Conservation (phyloP, 2,888 invertebrate genomes). For the Saturnia japonica region DNA sequence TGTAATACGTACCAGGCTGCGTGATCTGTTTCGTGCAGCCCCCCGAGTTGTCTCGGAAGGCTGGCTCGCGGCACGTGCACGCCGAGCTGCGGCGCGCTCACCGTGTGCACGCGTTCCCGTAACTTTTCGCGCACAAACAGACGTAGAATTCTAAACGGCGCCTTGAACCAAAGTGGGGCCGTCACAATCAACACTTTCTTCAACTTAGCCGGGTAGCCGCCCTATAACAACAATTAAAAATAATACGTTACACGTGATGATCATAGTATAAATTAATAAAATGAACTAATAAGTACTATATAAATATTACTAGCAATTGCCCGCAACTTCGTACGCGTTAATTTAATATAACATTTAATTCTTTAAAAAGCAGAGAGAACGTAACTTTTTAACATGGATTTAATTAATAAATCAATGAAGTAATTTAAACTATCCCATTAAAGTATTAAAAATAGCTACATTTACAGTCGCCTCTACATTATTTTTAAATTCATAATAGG, state of each 20-base stretch:
- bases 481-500: too few relatives aligned
- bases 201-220: conserved; percentile 97
- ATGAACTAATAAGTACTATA: too few relatives aligned
- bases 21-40: conserved; percentile 93
- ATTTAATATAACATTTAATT: too few relatives aligned
- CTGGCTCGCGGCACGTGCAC: conserved; percentile 95
- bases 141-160: conserved; percentile 96
- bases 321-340: too few relatives aligned
- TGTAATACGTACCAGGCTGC: conserved; percentile 88
- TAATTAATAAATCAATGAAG: too few relatives aligned
- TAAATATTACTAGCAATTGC: too few relatives aligned
- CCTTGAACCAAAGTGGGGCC: conserved; percentile 99
- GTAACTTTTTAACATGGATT: too few relatives aligned
- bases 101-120: conserved; percentile 96
- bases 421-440: too few relatives aligned
- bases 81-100: conserved; percentile 93
- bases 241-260: background rate
- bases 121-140: conserved; percentile 97
- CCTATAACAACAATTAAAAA: conserved; percentile 79
- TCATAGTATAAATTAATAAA: too few relatives aligned
- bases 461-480: too few relatives aligned
- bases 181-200: conserved; percentile 98
- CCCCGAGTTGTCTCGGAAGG: conserved; percentile 94
- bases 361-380: too few relatives aligned
- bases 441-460: too few relatives aligned